Conservation (phyloP, 2,888 invertebrate species). For the Pyrochroa serraticornis region DNA sequence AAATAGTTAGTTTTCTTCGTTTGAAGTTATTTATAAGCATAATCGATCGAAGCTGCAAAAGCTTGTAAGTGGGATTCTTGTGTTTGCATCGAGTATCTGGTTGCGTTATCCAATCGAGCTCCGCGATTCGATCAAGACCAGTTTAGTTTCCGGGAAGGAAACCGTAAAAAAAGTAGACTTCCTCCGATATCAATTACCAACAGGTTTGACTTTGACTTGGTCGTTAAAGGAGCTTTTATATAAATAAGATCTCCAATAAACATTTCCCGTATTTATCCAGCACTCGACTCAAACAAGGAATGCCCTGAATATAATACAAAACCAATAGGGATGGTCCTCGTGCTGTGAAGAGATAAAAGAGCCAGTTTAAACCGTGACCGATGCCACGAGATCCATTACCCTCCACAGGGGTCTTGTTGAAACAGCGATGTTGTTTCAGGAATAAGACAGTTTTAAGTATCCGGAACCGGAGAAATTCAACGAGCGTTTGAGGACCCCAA, state of each 20-base stretch:
- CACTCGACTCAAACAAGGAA: not conserved
- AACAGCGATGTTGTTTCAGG: too few species aligned
- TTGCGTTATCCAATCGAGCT: too few species aligned
- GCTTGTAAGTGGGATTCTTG: not conserved
- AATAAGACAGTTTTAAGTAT: too few species aligned
- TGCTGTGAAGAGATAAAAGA: not conserved
- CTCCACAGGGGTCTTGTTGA: too few species aligned
- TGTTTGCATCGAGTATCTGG: too few species aligned
- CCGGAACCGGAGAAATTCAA: too few species aligned
- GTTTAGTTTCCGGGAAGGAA: constrained; percentile 4
- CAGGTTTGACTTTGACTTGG: not conserved
- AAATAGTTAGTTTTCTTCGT: too few species aligned
- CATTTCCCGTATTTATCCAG: not conserved
- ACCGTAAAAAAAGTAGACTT: constrained; percentile 1
- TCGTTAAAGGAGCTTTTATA: not conserved
- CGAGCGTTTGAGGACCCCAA: too few species aligned
- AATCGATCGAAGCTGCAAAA: not conserved
- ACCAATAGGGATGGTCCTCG: not conserved
- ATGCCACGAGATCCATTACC: too few species aligned
- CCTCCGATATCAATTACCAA: constrained; percentile 1
- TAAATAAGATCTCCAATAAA: not conserved
- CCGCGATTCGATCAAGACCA: not conserved
- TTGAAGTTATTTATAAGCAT: too few species aligned
- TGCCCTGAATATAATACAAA: not conserved
- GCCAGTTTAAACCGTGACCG: not conserved